Evolutionary conservation across 2,888 invertebrate species (phyloP).

Genomic region (Diarsia brunnea): DNA sequence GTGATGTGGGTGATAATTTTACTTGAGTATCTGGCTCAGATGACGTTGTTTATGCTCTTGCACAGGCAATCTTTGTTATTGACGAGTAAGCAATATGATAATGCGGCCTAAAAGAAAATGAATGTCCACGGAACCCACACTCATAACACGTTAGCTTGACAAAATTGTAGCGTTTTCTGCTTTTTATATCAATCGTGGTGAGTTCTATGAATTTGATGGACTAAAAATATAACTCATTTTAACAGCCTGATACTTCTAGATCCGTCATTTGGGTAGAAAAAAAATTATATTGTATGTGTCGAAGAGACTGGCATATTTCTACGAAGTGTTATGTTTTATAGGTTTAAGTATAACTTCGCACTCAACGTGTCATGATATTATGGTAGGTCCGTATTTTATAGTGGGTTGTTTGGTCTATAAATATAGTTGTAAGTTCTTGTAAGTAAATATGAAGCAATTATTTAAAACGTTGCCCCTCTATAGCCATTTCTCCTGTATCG

Average conservation of each 20-base stretch:
- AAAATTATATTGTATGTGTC: conserved; percentile 9
- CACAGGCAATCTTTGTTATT: background rate
- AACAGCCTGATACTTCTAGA: conserved; percentile 23
- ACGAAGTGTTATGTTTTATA: background rate
- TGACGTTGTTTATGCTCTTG: background rate
- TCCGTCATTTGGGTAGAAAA: background rate
- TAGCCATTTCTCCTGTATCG: too few relatives aligned
- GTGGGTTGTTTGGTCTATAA: background rate
- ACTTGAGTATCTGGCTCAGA: background rate
- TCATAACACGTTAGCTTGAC: background rate
- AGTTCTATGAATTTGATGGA: conserved; percentile 66
- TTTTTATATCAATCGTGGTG: conserved; percentile 54
- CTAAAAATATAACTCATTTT: conserved; percentile 54
- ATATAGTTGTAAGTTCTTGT: background rate
- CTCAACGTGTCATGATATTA: background rate
- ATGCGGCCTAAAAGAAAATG: background rate
- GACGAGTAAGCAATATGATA: too few relatives aligned
- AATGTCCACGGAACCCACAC: conserved; percentile 26
- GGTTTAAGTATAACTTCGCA: conserved; percentile 16
- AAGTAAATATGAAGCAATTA: background rate
- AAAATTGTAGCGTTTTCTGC: conserved; percentile 44
- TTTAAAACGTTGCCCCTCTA: too few relatives aligned
- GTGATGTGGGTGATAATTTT: background rate
- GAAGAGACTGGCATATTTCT: conserved; percentile 31
- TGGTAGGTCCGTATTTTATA: background rate